phyloP scores from a whole-genome alignment of 2,113 vertebrate species.

The chimpanzee (Pan troglodytes) region NHGRI_mPanTro3-v2.1_pri NC_072407.2:119375001-119375500 shows the following conservation, averaged over 20 bases:
- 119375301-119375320: conserved; percentile 99
- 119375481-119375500: background rate
- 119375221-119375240: conserved; percentile 98
- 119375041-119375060: background rate
- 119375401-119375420: no score
- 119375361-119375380: conserved; percentile 94
- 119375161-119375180: conserved; percentile 81
- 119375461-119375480: background rate
- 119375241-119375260: conserved; percentile 97
- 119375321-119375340: conserved; percentile 97
- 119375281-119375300: conserved; percentile 98
- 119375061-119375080: background rate
- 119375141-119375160: background rate
- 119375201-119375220: conserved; percentile 98
- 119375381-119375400: background rate
- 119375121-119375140: background rate
- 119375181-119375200: conserved; percentile 98
- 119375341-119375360: conserved; percentile 97
- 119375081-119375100: background rate
- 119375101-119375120: background rate
- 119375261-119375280: conserved; percentile 95
- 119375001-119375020: background rate
- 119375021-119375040: background rate
- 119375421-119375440: background rate
- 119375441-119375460: background rate